Percentiles rank a stretch among this genome's conserved stretches.
These are phyloP conservation scores for Prietella phreatophila DNA, from an alignment of 2,113 vertebrate species.

Conservation along the genomic window DNA sequence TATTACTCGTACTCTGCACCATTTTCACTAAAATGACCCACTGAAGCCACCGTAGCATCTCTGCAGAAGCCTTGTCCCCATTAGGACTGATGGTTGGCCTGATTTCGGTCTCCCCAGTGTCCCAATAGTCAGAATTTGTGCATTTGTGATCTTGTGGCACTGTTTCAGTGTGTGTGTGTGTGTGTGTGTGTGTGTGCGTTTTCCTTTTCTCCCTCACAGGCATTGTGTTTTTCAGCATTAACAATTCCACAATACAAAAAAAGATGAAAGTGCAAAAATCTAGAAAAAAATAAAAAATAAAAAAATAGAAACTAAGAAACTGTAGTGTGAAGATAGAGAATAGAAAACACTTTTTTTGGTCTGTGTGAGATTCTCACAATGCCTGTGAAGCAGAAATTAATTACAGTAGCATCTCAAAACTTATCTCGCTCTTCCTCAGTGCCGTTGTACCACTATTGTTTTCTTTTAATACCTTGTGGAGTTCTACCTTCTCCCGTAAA, in stretches of 20 bases:
- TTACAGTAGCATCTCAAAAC: conserved; percentile 42
- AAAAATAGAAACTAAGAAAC: not conserved
- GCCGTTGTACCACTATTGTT: conserved; percentile 53
- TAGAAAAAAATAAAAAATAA: not conserved
- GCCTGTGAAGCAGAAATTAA: conserved; percentile 48
- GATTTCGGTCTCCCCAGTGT: conserved; percentile 47
- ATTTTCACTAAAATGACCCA: conserved; percentile 45
- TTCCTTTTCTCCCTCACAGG: conserved; percentile 47
- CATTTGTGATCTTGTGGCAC: conserved; percentile 47
- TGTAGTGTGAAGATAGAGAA: not conserved
- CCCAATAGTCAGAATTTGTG: conserved; percentile 49
- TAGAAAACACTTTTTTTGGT: not conserved
- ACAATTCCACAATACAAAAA: conserved; percentile 50
- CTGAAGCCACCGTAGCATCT: conserved; percentile 36
- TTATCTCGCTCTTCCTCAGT: conserved; percentile 11
- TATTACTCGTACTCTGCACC: conserved; percentile 42
- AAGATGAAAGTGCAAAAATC: conserved; percentile 34
- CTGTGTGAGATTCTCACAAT: conserved; percentile 4
- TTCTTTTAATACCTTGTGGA: conserved; percentile 59
- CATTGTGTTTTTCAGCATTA: conserved; percentile 50
- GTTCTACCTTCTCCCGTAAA: conserved; percentile 63
- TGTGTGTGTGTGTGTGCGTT: conserved; percentile 6
- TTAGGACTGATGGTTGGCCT: conserved; percentile 53
- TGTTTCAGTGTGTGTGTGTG: conserved; percentile 25
- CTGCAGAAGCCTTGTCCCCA: conserved; percentile 48